These are phyloP conservation scores for Rutpela maculata DNA, from an alignment of 2,888 invertebrate species.

Conservation along the genomic window DNA sequence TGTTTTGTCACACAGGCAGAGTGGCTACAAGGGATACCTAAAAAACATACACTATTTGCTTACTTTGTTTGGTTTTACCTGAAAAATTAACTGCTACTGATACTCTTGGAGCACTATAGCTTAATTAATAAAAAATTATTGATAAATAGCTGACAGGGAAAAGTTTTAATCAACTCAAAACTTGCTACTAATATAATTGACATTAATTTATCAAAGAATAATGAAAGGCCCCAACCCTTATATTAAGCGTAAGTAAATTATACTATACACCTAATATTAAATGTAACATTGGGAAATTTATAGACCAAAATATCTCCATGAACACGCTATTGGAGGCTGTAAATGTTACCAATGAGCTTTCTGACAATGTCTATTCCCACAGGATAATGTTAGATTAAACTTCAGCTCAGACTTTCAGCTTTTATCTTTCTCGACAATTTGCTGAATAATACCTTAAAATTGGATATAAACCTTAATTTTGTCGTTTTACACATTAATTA, in stretches of 20 bases:
- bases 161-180: too few species aligned
- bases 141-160: too few species aligned
- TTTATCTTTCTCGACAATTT: slow-evolving; percentile 33
- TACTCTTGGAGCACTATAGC: too few species aligned
- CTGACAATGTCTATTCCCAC: slow-evolving; percentile 49
- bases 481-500: neutral
- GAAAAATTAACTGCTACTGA: too few species aligned
- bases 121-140: too few species aligned
- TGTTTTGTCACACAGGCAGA: too few species aligned
- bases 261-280: neutral
- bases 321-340: slow-evolving; percentile 5
- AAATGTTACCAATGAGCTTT: slow-evolving; percentile 45
- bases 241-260: neutral
- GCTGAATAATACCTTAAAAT: slow-evolving; percentile 48
- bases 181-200: too few species aligned
- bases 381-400: slow-evolving; percentile 53
- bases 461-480: slow-evolving; percentile 45
- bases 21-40: too few species aligned
- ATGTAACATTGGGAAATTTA: slow-evolving; percentile 11
- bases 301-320: slow-evolving; percentile 16
- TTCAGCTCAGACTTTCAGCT: slow-evolving; percentile 43
- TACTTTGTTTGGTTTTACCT: too few species aligned
- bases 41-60: too few species aligned
- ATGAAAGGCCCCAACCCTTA: neutral
- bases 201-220: neutral